Conservation (phyloP, 2,113 vertebrate genomes). For the Colius striatus region DNA sequence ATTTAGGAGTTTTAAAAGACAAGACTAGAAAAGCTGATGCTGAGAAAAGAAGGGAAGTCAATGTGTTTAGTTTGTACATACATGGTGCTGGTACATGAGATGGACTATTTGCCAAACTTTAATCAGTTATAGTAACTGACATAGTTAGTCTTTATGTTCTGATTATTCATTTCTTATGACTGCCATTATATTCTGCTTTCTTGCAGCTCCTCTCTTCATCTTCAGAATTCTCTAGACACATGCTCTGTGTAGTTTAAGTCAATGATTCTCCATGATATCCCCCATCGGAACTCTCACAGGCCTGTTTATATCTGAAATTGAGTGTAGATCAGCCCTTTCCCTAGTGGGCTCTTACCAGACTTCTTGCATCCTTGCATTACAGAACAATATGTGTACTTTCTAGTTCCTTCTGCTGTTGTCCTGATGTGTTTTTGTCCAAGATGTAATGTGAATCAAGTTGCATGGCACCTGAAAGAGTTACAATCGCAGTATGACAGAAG, state of each 20-base stretch:
- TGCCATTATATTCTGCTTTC: background rate
- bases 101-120: background rate
- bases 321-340: background rate
- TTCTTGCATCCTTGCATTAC: accelerated
- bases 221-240: background rate
- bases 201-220: background rate
- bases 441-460: background rate
- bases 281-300: background rate
- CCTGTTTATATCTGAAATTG: background rate
- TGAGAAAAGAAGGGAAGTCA: background rate
- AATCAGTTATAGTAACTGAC: background rate
- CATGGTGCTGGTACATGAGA: background rate
- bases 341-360: background rate
- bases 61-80: background rate
- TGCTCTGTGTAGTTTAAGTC: background rate
- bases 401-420: background rate
- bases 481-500: background rate
- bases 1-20: background rate
- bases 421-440: background rate
- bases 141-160: background rate
- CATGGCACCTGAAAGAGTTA: background rate
- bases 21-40: background rate
- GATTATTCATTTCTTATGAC: background rate
- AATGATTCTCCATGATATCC: background rate
- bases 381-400: background rate